Evolutionary conservation across 2,797 vertebrate species (phyloP), one percentile per base, ranked within the genome.

Genomic region (Pampus argenteus): DNA sequence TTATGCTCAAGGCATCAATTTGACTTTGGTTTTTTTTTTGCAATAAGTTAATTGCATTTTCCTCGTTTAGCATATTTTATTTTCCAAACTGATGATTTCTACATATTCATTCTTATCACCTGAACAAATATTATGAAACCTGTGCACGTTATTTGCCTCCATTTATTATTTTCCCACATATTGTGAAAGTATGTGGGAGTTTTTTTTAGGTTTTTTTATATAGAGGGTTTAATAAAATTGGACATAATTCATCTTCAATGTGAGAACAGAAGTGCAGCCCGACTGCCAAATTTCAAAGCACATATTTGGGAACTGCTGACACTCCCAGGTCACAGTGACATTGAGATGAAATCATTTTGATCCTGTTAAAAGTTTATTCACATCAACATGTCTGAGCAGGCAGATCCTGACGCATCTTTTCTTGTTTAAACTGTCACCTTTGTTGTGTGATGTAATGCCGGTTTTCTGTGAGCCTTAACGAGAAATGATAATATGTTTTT

Each of bases 21-120:
- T 45, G 8, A 79, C 61, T 70, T 42, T 54, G 9, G 2, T 52
- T 60, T 9, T 14, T 57, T 54, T 86, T 67, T 44, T 60, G 5
- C 7, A 44, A n/a, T 5, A 36, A 76, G 22, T 50, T 81, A 36
- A 71, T 72, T 61, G 22, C 51, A 29, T 78, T 76, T 63, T 0
- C 44, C 66, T 70, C 47, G 36, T 49, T 78, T 66, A 54, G 4
- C 42, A 29, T 66, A 14, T 68, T 74, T 86, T n/a, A n/a, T n/a
- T 49, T 55, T 38, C 36, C 63, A 61, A 20, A 0, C 55, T 74
- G 45, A 73, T 69, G 23, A 47, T 29, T 67, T 79, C 59, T 0
- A 10, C 29, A 9, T 50, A 15, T 75, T 69, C 13, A 7, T 36
- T 83, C 14, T 65, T 25, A 60, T 65, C n/a, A 26, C 9, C 59